A percentile compares a stretch with the other conserved stretches of the same genome.
Evolutionary conservation across 1,140 invertebrate species (phyloP).

Genomic region (Leptestheria dahalacensis): DNA sequence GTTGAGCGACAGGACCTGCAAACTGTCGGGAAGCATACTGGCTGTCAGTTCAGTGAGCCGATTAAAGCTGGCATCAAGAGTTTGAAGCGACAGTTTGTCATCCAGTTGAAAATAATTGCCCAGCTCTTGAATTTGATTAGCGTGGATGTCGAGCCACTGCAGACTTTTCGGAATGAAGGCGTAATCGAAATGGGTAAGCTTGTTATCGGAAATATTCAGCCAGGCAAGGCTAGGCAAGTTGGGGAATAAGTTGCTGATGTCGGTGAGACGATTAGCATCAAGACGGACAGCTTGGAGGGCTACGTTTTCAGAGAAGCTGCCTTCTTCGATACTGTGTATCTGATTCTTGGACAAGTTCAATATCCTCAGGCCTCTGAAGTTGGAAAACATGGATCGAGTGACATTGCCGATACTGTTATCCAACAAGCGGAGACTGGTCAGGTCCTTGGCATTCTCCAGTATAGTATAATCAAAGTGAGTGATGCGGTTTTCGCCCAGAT

Average conservation of each 20-base stretch:
- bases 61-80: constrained; percentile 68
- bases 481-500: constrained; percentile 66
- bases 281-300: constrained; percentile 70
- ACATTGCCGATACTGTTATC: constrained; percentile 78
- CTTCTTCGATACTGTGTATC: constrained; percentile 60
- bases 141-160: constrained; percentile 79
- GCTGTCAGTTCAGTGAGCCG: constrained; percentile 49
- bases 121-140: constrained; percentile 67
- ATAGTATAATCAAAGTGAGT: constrained; percentile 55
- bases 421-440: constrained; percentile 67
- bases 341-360: constrained; percentile 76
- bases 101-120: constrained; percentile 53
- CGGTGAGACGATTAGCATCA: constrained; percentile 62
- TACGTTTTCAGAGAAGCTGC: constrained; percentile 59
- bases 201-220: constrained; percentile 84
- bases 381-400: constrained; percentile 58
- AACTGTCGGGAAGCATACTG: constrained; percentile 52
- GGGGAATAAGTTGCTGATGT: constrained; percentile 36
- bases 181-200: constrained; percentile 79
- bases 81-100: constrained; percentile 49
- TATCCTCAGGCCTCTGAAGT: constrained; percentile 65
- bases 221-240: constrained; percentile 65
- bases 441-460: constrained; percentile 59
- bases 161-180: constrained; percentile 60
- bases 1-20: constrained; percentile 63